These are phyloP conservation scores for Fistularia commersonii DNA, from an alignment of 2,797 vertebrate species.

Conservation along the genomic window DNA sequence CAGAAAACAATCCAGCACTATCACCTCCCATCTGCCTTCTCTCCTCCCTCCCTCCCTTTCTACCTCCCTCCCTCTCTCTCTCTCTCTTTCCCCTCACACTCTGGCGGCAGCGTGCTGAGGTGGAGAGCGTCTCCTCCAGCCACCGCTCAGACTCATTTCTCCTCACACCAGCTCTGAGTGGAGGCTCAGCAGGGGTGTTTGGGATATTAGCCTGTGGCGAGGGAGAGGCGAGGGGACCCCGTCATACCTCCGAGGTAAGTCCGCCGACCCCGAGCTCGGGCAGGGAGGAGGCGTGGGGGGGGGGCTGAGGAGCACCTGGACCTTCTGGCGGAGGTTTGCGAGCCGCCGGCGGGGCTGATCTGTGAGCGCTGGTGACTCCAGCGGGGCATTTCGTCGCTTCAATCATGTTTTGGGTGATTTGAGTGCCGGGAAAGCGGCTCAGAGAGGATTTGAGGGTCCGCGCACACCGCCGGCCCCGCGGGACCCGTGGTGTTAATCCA, in stretches of 20 bases:
- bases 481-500: too few relatives aligned
- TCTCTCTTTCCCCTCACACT: conserved; percentile 51
- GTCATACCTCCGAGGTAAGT: conserved; percentile 72
- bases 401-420: too few relatives aligned
- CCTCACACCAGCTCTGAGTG: conserved; percentile 80
- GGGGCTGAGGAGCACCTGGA: too few relatives aligned
- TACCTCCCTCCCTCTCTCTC: conserved; percentile 20
- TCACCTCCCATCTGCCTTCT: conserved; percentile 45
- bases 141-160: conserved; percentile 76
- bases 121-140: conserved; percentile 69
- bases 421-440: too few relatives aligned
- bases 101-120: conserved; percentile 58
- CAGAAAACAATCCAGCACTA: conserved; percentile 48
- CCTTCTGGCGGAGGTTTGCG: too few relatives aligned
- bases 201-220: conserved; percentile 76
- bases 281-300: too few relatives aligned
- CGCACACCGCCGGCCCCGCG: too few relatives aligned
- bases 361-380: too few relatives aligned
- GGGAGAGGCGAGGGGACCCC: conserved; percentile 50
- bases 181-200: conserved; percentile 79
- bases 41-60: conserved; percentile 8
- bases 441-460: too few relatives aligned
- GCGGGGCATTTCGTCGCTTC: too few relatives aligned
- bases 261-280: conserved; percentile 1
- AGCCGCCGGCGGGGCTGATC: too few relatives aligned